Percentiles rank a stretch among this genome's conserved stretches.
Conservation (phyloP, 2,113 vertebrate genomes). For the Perca flavescens region DNA sequence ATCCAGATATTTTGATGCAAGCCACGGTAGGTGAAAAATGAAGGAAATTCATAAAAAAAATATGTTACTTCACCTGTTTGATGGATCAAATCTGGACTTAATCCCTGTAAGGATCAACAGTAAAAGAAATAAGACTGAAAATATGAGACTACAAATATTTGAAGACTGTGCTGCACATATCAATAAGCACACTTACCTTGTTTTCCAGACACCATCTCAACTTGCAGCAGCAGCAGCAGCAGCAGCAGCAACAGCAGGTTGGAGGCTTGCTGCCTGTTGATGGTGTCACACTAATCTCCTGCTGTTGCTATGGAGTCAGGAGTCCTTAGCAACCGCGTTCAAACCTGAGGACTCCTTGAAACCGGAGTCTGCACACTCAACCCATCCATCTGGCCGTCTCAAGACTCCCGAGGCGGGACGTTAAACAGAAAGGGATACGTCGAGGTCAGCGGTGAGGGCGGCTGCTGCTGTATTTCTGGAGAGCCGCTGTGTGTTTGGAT, state of each 20-base stretch:
- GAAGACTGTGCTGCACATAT: too few species aligned
- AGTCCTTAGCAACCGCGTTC: conserved; percentile 69
- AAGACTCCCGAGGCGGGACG: conserved; percentile 20
- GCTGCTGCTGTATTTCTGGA: conserved; percentile 17
- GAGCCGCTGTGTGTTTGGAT: conserved; percentile 12
- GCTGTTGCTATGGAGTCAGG: conserved; percentile 54
- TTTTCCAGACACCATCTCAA: conserved; percentile 64
- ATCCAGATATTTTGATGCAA: too few species aligned
- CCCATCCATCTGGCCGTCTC: conserved; percentile 1
- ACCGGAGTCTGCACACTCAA: conserved; percentile 57
- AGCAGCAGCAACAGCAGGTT: not conserved
- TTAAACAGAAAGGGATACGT: conserved; percentile 40
- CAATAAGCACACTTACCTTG: conserved; percentile 44
- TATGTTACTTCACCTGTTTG: conserved; percentile 67
- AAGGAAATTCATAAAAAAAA: not conserved
- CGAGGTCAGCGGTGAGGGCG: conserved; percentile 2
- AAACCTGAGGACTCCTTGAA: conserved; percentile 62
- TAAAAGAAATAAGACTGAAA: not conserved
- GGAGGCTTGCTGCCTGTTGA: not conserved
- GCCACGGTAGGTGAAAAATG: not conserved
- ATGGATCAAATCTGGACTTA: conserved; percentile 58
- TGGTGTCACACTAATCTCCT: conserved; percentile 38
- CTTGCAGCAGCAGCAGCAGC: not conserved
- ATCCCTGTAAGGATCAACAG: conserved; percentile 47
- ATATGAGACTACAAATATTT: rapidly evolving